Evolutionary conservation across 2,113 vertebrate genomes (phyloP), one percentile per base, ranked within the genome.

Genomic region (Baryphthengus martii): DNA sequence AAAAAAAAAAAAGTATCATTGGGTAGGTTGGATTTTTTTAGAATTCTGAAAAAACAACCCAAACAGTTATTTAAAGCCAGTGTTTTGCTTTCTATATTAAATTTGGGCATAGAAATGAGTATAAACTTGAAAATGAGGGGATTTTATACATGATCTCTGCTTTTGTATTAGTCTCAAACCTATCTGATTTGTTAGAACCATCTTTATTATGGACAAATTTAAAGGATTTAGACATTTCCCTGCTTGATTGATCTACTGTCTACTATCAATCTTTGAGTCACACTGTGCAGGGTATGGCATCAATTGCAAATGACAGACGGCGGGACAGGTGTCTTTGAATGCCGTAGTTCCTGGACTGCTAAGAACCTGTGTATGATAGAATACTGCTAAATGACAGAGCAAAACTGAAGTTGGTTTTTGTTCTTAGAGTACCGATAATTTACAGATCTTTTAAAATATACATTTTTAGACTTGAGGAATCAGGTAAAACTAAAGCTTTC

Each of bases 351-450:
- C 79, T 23, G 33, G 35, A 21, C 40, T 61, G 56, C 73, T 35
- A 45, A 74, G 74, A 74, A 35, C 10, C 29, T 20, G 11, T 5
- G 17, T 28, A 25, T 0, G 0, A 29, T 9, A 81, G 24, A 58
- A 71, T 71, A 23, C 40, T 33, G 26, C 53, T 72, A 75, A 93
- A 68, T 49, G 5, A 50, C 85, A 70, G 56, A 75, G 6, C 17
- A 40, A 85, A 90, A 42, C 26, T n/a, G 10, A 20, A 59, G 16
- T 10, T 76, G 10, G 28, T 66, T 88, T 89, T 86, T 63, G 17
- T 63, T 47, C 61, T 74, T 16, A 77, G 16, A 40, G 2, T 55
- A 42, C 4, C 21, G 35, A 18, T 11, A 59, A 49, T 29, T 81
- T 44, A 17, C 19, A 33, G 4, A 10, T 35, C 9, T 66, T 62